Conservation (phyloP, 2,113 vertebrate genomes). For the Sprattus sprattus region DNA sequence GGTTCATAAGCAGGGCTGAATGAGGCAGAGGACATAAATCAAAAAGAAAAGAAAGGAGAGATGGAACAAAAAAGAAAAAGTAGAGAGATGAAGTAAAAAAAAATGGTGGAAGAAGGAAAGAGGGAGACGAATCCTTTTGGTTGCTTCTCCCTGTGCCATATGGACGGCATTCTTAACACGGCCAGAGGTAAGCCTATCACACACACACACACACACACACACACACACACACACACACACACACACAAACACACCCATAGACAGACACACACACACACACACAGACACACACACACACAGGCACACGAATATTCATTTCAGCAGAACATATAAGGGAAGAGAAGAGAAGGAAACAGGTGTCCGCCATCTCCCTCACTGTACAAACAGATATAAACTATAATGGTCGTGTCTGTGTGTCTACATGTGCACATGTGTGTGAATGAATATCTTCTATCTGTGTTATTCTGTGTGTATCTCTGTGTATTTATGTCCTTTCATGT, state of each 20-base stretch:
- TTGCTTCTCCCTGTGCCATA: slow-evolving; percentile 35
- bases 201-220: neutral
- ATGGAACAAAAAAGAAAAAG: neutral
- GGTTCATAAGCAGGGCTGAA: slow-evolving; percentile 31
- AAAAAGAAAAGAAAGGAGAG: slow-evolving; percentile 39
- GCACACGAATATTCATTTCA: neutral
- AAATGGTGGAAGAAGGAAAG: neutral
- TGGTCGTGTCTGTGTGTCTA: neutral
- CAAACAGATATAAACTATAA: slow-evolving; percentile 8
- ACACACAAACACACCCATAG: slow-evolving; percentile 5
- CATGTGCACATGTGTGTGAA: neutral
- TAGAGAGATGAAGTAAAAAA: neutral
- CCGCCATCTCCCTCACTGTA: slow-evolving; percentile 2
- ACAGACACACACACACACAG: neutral
- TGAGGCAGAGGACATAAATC: slow-evolving; percentile 32
- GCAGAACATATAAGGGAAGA: neutral
- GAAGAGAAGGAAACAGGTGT: slow-evolving; percentile 7
- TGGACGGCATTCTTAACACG: slow-evolving; percentile 38
- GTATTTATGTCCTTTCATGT: neutral
- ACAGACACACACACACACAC: slow-evolving; percentile 4
- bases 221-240: neutral
- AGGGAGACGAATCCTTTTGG: slow-evolving; percentile 26
- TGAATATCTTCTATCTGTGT: neutral
- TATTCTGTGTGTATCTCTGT: neutral
- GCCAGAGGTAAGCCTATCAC: neutral